Evolutionary conservation across 2,888 invertebrate genomes (phyloP), one percentile per base, ranked within the genome.

Genomic region (Hartigia nigra): DNA sequence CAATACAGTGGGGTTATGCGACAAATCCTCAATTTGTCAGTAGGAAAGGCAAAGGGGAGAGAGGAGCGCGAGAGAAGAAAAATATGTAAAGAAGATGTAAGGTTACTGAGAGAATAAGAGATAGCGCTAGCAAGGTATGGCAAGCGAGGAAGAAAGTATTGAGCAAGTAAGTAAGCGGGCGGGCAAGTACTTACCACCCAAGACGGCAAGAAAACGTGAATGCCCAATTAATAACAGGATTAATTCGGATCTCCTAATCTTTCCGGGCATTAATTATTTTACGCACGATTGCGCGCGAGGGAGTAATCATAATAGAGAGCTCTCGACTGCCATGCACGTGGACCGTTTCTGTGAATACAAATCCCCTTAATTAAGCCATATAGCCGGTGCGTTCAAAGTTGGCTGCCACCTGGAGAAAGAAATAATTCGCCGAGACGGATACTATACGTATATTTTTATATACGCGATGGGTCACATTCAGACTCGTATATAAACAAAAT

Each of bases 151-250:
- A 78, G 35, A 72, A 76, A 76, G 74, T 31, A 55, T 76, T 75
- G 69, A 37, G 34, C 72, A 74, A 81, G 77, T 78, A 81, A 80
- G 79, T 80, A 82, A 82, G 80, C 79, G 80, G 55, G 23, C 23
- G 55, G 23, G 79, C 80, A 81, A 82, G 81, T 82, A 77, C 81
- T 80, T 81, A 82, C 80, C 82, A 79, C 81, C 82, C 80, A 79
- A 79, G 81, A 69, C 35, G 80, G 32, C 12, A 39, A 81, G 79
- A 82, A 80, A 77, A 80, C 35, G 69, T 36, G 76, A 79, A 80
- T 83, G 81, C 84, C 83, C 84, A 84, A 87, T 87, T 87, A 87
- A 87, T 86, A 86, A 83, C 80, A 82, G 84, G 83, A 86, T 87
- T 87, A 87, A 85, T 86, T 83, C 81, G 78, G 80, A 79, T 76